Evolutionary conservation across 2,113 vertebrate species (phyloP), one percentile per base, ranked within the genome.

Genomic region (Ictalurus punctatus): DNA sequence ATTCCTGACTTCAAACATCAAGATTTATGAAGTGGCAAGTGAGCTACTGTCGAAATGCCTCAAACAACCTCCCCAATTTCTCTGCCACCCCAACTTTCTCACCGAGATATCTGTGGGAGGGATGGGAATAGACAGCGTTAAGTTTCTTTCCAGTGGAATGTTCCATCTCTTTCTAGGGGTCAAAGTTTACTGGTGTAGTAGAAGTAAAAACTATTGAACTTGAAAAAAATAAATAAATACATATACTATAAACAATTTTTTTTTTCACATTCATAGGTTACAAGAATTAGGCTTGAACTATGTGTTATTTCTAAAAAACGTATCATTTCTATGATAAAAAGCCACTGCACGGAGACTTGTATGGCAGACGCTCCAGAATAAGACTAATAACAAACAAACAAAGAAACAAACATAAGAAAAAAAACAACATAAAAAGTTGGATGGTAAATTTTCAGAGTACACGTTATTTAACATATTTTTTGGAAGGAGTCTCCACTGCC

Each of bases 21-120:
- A 90, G 91, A 94, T 93, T 93, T 93, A 94, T 94, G 90, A 79
- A 94, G 92, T 85, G 92, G 87, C 88, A 93, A 91, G 91, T 92
- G 89, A 90, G 92, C 91, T 93, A 90, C 92, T 89, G 89, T 94
- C 89, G 90, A 94, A 92, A 67, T 91, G 94, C 92, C 95, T 95
- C 95, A 96, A 95, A 97, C 91, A 80, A 90, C 23, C 37, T 59
- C 89, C 92, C 91, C 34, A 67, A 88, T 0, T 21, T 90, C 93
- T 89, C 88, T 92, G 84, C 80, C 87, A 19, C 86, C 83, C 89
- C 94, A 92, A 93, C 91, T 54, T 25, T n/a, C 93, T 95, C 93
- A 95, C 92, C 94, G 95, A 92, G 92, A 92, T 91, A 94, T 88
- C 93, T 95, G 92, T 92, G 91, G 94, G 91, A 90, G 93, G 94